Evolutionary conservation across 1,140 invertebrate species (phyloP), one percentile per base, ranked within the genome.

Genomic region (Holcopasites calliopsidis): DNA sequence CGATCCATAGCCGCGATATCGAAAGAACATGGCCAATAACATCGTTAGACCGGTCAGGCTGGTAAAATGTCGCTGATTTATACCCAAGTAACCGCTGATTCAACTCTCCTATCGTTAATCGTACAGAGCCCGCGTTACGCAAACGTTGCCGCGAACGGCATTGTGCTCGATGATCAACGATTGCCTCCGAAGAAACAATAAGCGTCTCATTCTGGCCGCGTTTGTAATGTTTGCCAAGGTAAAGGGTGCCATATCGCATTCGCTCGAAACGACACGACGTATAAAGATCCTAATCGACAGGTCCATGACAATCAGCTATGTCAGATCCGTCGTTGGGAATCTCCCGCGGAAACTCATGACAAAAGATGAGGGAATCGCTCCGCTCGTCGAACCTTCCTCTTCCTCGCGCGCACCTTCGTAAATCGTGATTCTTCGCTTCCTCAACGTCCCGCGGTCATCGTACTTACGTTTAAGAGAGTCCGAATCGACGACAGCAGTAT

Each of bases 401-500:
- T 60, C 28, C 40, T 5, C 60, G 28, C 44, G 33, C 31, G 11
- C 66, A 35, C 11, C 33, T 60, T 40, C 26, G n/a, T 68, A 62
- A 74, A 80, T 80, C 76, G 62, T n/a, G 10, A 35, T 64, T 5
- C 26, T 26, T 57, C 13, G 23, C 21, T 68, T 66, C 23, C 47
- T 28, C 18, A n/a, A 5, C 3, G 13, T 35, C 23, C 3, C 23
- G 38, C 16, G 11, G 42, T 40, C 58, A 16, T 5, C 26, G 58
- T 44, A 21, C 5, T 35, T 57, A 50, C 54, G 33, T 75, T 61
- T 26, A 62, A 11, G 38, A 52, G 33, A 40, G 42, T 26, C 64
- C 11, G 8, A 62, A 75, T 77, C 60, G 66, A 82, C 75, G 73
- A 82, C 80, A 79, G 73, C 72, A 70, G 69, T 77, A 70, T 79